Evolutionary conservation across 2,797 vertebrate genomes (phyloP), one percentile per base, ranked within the genome.

Genomic region (Glossophaga mutica): DNA sequence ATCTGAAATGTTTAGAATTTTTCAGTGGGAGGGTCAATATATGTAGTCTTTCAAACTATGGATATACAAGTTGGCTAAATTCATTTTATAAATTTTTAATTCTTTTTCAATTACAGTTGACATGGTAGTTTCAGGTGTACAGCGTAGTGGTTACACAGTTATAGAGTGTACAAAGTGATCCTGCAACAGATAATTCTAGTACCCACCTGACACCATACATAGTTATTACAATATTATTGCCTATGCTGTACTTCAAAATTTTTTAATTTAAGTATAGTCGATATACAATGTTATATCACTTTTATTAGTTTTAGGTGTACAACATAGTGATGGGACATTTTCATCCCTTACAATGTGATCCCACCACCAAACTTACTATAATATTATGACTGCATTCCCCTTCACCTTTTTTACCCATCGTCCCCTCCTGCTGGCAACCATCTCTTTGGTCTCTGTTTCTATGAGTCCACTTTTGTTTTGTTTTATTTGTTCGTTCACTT

Each of bases 41-140:
- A n/a, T 89, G 15, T 87, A 50, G 22, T 73, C 16, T 15, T 92
- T 22, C 44, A 22, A 26, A 29, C 24, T 81, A 4, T 81, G 22
- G 52, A 71, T 50, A 24, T 19, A 55, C 42, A 95, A 85, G 39
- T 73, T 91, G 68, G 93, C 87, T 90, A 57, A 83, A 87, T 44
- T 87, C 11, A 67, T 62, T 67, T 67, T 34, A 67, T 19, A 67
- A 11, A 11, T 92, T 85, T 84, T 97, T 84, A 88, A 62, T 90
- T 18, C 34, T 37, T 70, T 39, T 70, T 39, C 34, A 39, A 12
- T 70, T 39, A 39, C 10, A 39, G 34, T 70, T 70, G 67, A 70
- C 67, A 70, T 70, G 10, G 21, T 22, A 70, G 67, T 22, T 70
- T 39, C 67, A 70, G 34, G 10, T 37, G 9, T 39, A 70, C 34